phyloP scores from a whole-genome alignment of 2,888 invertebrate genomes.

The Sphinx pinastri region DNA sequence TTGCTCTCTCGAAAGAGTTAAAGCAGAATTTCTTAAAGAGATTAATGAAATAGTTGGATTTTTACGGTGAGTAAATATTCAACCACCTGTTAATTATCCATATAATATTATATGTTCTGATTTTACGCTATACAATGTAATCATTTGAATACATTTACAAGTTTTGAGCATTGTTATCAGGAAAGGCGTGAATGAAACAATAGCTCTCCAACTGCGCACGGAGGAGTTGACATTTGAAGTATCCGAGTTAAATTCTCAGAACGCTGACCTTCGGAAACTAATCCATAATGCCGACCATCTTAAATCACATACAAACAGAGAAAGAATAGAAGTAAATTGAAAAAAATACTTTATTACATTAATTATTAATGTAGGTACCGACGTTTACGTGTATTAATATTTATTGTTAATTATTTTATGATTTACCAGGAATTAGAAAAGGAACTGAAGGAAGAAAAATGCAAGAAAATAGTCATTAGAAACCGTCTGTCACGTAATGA shows the following conservation, averaged over 20 bases:
- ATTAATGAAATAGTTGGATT: slow-evolving; percentile 58
- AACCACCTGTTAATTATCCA: neutral
- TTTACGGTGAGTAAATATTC: slow-evolving; percentile 54
- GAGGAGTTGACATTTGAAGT: slow-evolving; percentile 62
- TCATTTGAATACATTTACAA: slow-evolving; percentile 9
- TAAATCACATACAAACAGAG: slow-evolving; percentile 52
- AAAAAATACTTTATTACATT: neutral
- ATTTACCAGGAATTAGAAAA: slow-evolving; percentile 68
- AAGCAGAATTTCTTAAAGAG: slow-evolving; percentile 59
- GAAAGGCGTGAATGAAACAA: slow-evolving; percentile 60
- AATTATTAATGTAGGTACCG: too few relatives aligned
- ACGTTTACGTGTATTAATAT: too few relatives aligned
- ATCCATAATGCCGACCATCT: slow-evolving; percentile 55
- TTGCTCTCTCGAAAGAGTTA: slow-evolving; percentile 56
- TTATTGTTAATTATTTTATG: neutral
- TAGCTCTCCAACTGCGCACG: slow-evolving; percentile 57
- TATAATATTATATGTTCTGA: neutral
- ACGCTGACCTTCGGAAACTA: slow-evolving; percentile 64
- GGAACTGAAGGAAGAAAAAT: slow-evolving; percentile 67
- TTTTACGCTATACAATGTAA: too few relatives aligned
- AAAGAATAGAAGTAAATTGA: slow-evolving; percentile 56
- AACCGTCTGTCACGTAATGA: slow-evolving; percentile 61
- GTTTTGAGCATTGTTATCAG: slow-evolving; percentile 46
- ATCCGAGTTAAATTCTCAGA: slow-evolving; percentile 62
- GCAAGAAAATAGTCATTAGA: slow-evolving; percentile 50